Percentiles rank a stretch among this genome's conserved stretches.
Conservation (phyloP, 23 tunicate genomes). For the Phallusia fumigata region DNA sequence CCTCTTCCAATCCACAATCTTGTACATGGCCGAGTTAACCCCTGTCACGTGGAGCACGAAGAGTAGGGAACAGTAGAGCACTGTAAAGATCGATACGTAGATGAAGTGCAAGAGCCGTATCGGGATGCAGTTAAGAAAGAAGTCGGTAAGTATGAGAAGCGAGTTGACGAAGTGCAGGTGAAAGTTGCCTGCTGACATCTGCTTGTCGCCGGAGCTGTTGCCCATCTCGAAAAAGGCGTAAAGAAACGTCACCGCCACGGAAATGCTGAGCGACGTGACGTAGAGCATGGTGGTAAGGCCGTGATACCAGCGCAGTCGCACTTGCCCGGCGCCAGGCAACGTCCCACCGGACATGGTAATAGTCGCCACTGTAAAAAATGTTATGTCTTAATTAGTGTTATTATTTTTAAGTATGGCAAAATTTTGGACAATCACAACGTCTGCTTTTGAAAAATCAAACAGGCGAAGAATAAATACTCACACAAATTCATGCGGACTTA, state of each 20-base stretch:
- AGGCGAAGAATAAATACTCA: too few species aligned
- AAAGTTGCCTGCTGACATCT: not conserved
- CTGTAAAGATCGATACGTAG: constrained; percentile 13
- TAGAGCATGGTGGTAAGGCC: constrained; percentile 9
- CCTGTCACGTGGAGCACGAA: constrained; percentile 9
- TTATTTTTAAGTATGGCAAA: too few species aligned
- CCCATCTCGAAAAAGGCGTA: not conserved
- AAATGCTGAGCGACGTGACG: constrained; percentile 16
- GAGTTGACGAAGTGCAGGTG: constrained; percentile 10
- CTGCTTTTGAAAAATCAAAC: too few species aligned
- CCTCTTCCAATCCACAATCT: not conserved
- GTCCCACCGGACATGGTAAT: too few species aligned
- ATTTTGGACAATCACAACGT: too few species aligned
- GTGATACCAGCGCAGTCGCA: constrained; percentile 13
- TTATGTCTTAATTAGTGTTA: too few species aligned
- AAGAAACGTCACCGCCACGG: constrained; percentile 1
- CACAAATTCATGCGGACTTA: too few species aligned
- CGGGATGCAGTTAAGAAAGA: constrained; percentile 6
- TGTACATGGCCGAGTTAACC: not conserved
- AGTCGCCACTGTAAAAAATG: too few species aligned
- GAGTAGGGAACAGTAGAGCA: not conserved
- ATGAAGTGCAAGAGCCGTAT: constrained; percentile 1
- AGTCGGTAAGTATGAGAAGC: not conserved
- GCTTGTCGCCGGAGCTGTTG: not conserved
- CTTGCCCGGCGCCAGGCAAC: too few species aligned